phyloP scores from a whole-genome alignment of 2,797 vertebrate genomes.

The Falco rusticolus region DNA sequence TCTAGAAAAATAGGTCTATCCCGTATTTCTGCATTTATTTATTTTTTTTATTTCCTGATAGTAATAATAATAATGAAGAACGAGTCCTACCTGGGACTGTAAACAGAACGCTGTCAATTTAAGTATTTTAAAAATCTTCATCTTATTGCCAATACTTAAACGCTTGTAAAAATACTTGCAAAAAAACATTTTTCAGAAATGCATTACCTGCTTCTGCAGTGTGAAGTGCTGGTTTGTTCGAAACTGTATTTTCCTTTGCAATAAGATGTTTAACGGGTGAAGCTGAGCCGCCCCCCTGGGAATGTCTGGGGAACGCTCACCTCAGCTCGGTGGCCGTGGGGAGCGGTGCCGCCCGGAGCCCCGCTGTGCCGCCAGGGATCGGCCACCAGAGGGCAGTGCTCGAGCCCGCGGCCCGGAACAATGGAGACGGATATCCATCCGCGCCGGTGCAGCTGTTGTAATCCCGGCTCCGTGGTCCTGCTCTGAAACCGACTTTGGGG shows the following conservation, averaged over 20 bases:
- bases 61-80: not conserved
- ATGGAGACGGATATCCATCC: too few relatives aligned
- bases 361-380: too few relatives aligned
- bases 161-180: not conserved
- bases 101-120: not conserved
- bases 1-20: not conserved
- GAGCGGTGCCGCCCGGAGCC: too few relatives aligned
- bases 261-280: not conserved
- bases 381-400: too few relatives aligned
- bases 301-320: not conserved
- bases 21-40: not conserved
- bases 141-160: not conserved
- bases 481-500: not conserved
- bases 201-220: not conserved
- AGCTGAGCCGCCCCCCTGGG: not conserved
- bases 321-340: too few relatives aligned
- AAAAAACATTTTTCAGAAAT: rapidly evolving
- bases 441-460: too few relatives aligned
- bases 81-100: not conserved
- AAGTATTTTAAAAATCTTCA: not conserved
- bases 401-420: too few relatives aligned
- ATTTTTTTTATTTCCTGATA: not conserved
- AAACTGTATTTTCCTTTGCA: not conserved
- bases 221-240: not conserved
- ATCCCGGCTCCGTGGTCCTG: not conserved